Percentiles rank a stretch among this genome's conserved stretches.
phyloP scores from a whole-genome alignment of 2,797 vertebrate species.

The Neosilurus hyrtlii region DNA sequence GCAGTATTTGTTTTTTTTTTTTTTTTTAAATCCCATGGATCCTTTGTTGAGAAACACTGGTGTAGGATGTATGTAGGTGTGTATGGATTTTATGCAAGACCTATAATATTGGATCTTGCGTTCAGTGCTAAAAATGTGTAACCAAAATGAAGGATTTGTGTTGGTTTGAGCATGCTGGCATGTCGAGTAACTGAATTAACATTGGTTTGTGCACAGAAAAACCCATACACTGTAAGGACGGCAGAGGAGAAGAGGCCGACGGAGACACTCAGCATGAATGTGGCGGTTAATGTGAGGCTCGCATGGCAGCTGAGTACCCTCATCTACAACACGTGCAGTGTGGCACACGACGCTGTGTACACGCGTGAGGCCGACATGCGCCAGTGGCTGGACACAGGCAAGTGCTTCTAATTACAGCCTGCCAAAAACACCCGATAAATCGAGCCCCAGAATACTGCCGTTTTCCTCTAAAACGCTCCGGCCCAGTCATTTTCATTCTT shows the following conservation, averaged over 20 bases:
- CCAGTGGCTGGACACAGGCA: conserved; percentile 92
- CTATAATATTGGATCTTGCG: neutral
- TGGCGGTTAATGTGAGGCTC: conserved; percentile 85
- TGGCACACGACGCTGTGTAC: conserved; percentile 87
- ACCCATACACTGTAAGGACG: conserved; percentile 84
- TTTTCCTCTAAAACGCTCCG: conserved; percentile 31
- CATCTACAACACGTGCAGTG: conserved; percentile 87
- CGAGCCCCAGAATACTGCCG: conserved; percentile 20
- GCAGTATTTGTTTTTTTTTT: too few species aligned
- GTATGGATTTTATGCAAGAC: neutral
- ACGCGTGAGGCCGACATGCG: conserved; percentile 85
- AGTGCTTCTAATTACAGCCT: conserved; percentile 47
- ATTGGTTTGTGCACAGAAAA: conserved; percentile 77
- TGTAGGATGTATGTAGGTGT: neutral
- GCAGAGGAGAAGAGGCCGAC: conserved; percentile 84
- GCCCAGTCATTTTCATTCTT: conserved; percentile 29
- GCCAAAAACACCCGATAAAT: conserved; percentile 21
- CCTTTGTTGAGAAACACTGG: neutral
- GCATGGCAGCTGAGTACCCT: conserved; percentile 87
- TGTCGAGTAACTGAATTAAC: neutral
- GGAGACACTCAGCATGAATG: conserved; percentile 87
- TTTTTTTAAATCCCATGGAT: neutral
- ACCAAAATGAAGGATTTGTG: neutral
- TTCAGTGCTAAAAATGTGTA: neutral
- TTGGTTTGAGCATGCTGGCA: neutral